phyloP scores from a whole-genome alignment of 2,888 invertebrate species.

The Slavum lentiscoides region DNA sequence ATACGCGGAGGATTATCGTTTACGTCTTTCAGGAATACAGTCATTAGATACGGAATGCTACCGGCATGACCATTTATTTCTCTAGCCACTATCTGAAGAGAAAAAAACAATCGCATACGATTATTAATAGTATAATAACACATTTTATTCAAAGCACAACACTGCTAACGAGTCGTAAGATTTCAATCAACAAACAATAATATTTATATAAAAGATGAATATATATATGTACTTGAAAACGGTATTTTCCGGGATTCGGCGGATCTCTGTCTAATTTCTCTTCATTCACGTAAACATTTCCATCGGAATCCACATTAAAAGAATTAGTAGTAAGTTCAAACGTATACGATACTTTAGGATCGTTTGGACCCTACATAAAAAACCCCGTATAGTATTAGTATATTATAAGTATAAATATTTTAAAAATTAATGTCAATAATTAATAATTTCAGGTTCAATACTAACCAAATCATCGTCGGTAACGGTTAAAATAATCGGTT shows the following conservation, averaged over 20 bases:
- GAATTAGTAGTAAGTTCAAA: slow-evolving; percentile 84
- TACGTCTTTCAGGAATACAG: slow-evolving; percentile 76
- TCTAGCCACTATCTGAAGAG: slow-evolving; percentile 73
- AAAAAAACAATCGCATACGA: background rate
- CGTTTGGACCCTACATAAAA: slow-evolving; percentile 70
- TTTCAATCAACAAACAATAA: background rate
- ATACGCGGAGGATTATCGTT: slow-evolving; percentile 86
- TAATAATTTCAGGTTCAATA: slow-evolving; percentile 2
- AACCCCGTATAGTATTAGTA: background rate
- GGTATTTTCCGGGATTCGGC: slow-evolving; percentile 80
- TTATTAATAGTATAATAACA: background rate
- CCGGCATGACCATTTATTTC: slow-evolving; percentile 79
- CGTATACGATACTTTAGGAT: slow-evolving; percentile 76
- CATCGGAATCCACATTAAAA: slow-evolving; percentile 76
- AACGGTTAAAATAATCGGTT: slow-evolving; percentile 74
- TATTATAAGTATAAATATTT: slow-evolving; percentile 2
- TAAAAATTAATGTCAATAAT: background rate
- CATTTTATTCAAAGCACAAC: background rate
- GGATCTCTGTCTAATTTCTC: slow-evolving; percentile 84
- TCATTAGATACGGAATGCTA: slow-evolving; percentile 78
- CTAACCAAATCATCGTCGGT: slow-evolving; percentile 84
- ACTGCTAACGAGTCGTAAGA: background rate
- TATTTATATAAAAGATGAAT: background rate
- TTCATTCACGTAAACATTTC: slow-evolving; percentile 77
- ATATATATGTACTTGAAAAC: slow-evolving; percentile 70